Evolutionary conservation across 2,113 vertebrate species (phyloP).

Genomic region (Coracopsis vasa): DNA sequence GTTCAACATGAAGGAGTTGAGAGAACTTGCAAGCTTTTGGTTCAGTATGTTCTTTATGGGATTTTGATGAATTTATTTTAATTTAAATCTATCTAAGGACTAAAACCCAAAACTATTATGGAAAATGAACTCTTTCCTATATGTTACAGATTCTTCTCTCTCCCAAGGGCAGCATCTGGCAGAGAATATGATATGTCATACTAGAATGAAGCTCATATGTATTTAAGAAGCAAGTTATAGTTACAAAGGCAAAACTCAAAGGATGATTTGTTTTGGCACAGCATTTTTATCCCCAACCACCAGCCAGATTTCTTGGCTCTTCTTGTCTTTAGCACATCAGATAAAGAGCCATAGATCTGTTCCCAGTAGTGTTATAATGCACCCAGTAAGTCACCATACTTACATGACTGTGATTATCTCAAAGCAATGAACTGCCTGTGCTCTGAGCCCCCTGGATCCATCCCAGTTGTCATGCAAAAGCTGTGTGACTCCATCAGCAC

Average conservation of each 20-base stretch:
- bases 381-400: not conserved
- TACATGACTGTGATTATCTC: not conserved
- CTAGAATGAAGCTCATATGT: not conserved
- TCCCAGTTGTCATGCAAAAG: not conserved
- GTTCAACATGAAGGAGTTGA: not conserved
- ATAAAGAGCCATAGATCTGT: not conserved
- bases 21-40: not conserved
- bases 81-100: not conserved
- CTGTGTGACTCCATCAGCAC: not conserved
- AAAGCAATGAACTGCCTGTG: not conserved
- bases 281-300: not conserved
- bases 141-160: not conserved
- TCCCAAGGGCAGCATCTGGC: not conserved
- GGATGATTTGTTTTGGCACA: not conserved
- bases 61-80: not conserved
- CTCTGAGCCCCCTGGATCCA: not conserved
- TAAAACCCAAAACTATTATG: not conserved
- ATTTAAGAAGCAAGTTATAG: not conserved
- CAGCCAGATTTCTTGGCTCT: not conserved
- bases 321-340: not conserved
- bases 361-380: not conserved
- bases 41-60: not conserved
- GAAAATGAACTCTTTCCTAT: not conserved
- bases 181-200: not conserved
- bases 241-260: not conserved